Conservation (phyloP, 2,888 invertebrate genomes). For the Cheilosia urbana region DNA sequence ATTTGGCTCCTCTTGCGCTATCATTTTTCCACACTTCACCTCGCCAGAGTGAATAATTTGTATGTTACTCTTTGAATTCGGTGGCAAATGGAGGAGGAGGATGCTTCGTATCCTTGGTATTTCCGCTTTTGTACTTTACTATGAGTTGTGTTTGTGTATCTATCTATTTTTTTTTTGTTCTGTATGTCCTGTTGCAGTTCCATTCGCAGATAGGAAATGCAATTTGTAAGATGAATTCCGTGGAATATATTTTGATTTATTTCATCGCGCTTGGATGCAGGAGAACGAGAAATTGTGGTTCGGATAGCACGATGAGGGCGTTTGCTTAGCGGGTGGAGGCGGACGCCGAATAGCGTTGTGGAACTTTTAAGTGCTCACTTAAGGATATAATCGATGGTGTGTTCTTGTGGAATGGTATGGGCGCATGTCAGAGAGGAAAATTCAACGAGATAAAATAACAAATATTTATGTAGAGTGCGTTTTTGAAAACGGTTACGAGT, state of each 20-base stretch:
- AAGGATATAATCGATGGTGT: slow-evolving; percentile 34
- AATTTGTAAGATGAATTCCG: slow-evolving; percentile 76
- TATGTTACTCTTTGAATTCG: slow-evolving; percentile 60
- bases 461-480: slow-evolving; percentile 40
- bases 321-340: slow-evolving; percentile 10
- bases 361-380: slow-evolving; percentile 57
- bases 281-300: slow-evolving; percentile 29
- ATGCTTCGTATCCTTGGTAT: slow-evolving; percentile 26
- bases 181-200: slow-evolving; percentile 65
- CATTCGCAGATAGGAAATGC: slow-evolving; percentile 74
- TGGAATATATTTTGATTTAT: slow-evolving; percentile 74
- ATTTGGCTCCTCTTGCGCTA: slow-evolving; percentile 17
- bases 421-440: slow-evolving; percentile 18
- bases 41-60: slow-evolving; percentile 60
- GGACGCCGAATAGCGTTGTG: not conserved
- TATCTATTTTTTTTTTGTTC: slow-evolving; percentile 1
- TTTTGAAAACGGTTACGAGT: slow-evolving; percentile 19
- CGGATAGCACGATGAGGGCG: slow-evolving; percentile 18
- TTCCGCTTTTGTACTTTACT: slow-evolving; percentile 10
- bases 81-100: slow-evolving; percentile 36
- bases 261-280: slow-evolving; percentile 52
- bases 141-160: slow-evolving; percentile 33
- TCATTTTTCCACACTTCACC: slow-evolving; percentile 45
- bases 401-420: slow-evolving; percentile 7
- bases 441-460: slow-evolving; percentile 37